Evolutionary conservation across 2,888 invertebrate genomes (phyloP).

Genomic region (Apantesis nais): DNA sequence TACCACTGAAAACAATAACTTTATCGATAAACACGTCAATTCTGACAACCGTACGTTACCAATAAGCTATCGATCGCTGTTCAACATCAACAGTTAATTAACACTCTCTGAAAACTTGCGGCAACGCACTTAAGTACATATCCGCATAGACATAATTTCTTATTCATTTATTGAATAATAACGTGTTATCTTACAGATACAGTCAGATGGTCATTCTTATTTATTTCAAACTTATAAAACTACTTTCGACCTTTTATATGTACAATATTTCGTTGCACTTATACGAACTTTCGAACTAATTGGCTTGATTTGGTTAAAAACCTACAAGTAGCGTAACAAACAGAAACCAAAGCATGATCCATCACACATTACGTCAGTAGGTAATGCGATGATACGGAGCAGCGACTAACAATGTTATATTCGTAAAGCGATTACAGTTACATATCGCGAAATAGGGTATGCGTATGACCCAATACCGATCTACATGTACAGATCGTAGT

Average conservation of each 20-base stretch:
- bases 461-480: constrained; percentile 3
- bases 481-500: background rate
- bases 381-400: constrained; percentile 30
- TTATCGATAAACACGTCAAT: constrained; percentile 27
- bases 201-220: constrained; percentile 6
- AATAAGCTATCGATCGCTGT: constrained; percentile 24
- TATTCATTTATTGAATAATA: constrained; percentile 18
- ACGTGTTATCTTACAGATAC: constrained; percentile 20
- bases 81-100: constrained; percentile 14
- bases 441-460: constrained; percentile 11
- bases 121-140: constrained; percentile 1
- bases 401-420: constrained; percentile 15
- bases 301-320: constrained; percentile 27
- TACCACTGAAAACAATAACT: constrained; percentile 41
- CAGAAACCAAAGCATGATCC: constrained; percentile 30
- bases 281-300: constrained; percentile 17
- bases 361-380: constrained; percentile 41
- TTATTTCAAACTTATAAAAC: constrained; percentile 1
- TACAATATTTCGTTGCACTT: constrained; percentile 24
- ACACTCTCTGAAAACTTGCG: constrained; percentile 22
- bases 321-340: constrained; percentile 34
- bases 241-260: background rate
- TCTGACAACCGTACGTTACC: constrained; percentile 25
- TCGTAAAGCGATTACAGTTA: constrained; percentile 15
- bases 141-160: background rate